A percentile compares a stretch with the other conserved stretches of the same genome.
Evolutionary conservation across 1,140 invertebrate genomes (phyloP).

Genomic region (Drosophila orena): DNA sequence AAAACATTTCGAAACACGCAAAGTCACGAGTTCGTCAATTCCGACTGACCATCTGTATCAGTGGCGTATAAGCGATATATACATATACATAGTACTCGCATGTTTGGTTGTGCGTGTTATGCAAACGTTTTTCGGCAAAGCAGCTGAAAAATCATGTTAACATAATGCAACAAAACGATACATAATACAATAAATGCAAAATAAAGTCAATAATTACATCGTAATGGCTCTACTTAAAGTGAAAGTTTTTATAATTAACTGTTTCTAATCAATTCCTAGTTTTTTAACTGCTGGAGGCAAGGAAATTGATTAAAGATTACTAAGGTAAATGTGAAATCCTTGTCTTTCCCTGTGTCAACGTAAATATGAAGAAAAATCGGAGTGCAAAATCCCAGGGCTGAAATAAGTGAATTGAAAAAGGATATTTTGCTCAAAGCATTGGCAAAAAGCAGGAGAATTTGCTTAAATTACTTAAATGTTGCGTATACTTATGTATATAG

Average conservation of each 20-base stretch:
- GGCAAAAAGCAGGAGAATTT: not conserved
- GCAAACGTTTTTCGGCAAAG: slow-evolving; percentile 61
- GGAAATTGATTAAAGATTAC: not conserved
- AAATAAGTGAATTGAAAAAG: not conserved
- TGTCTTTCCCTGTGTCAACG: slow-evolving; percentile 14
- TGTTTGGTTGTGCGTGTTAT: slow-evolving; percentile 75
- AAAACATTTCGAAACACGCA: slow-evolving; percentile 24
- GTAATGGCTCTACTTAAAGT: not conserved
- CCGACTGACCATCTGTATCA: slow-evolving; percentile 2
- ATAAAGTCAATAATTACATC: not conserved
- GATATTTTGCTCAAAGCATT: not conserved
- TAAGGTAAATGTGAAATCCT: slow-evolving; percentile 3
- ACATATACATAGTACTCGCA: slow-evolving; percentile 16
- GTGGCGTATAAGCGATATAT: slow-evolving; percentile 4
- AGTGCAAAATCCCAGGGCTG: not conserved
- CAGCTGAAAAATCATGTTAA: slow-evolving; percentile 26
- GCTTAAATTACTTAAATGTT: no score
- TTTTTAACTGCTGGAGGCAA: no score
- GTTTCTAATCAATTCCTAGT: not conserved
- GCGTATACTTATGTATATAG: no score
- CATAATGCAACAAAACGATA: not conserved
- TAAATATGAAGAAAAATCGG: slow-evolving; percentile 7
- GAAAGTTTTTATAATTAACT: not conserved
- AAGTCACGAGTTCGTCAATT: slow-evolving; percentile 15
- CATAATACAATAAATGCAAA: not conserved